A percentile compares a stretch with the other conserved stretches of the same genome.
These are phyloP conservation scores for Marmota monax DNA, from an alignment of 2,113 vertebrate species.

Conservation along the genomic window DNA sequence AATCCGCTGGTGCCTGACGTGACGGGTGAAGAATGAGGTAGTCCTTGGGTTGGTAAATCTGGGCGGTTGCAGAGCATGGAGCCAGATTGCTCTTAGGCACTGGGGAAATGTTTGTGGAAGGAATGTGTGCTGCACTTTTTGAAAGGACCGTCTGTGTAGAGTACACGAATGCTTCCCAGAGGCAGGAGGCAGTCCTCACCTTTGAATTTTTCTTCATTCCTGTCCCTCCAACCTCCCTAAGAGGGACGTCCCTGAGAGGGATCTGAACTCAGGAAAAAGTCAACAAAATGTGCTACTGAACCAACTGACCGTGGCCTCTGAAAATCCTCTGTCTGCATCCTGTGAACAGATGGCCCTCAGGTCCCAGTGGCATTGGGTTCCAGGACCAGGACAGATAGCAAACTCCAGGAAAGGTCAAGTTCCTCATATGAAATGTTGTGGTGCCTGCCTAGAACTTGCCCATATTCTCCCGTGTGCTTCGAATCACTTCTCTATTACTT, in stretches of 20 bases:
- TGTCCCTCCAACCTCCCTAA: no score
- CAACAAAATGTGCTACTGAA: background rate
- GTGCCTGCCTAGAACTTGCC: background rate
- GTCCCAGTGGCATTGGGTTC: no score
- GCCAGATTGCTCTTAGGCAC: no score
- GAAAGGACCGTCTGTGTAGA: background rate
- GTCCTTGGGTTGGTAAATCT: no score
- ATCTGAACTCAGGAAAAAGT: background rate
- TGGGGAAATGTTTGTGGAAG: background rate
- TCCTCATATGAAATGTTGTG: background rate
- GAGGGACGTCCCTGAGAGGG: background rate
- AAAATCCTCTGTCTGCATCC: background rate
- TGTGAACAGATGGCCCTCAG: background rate
- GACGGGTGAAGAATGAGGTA: background rate
- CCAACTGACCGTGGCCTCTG: background rate
- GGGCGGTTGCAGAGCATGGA: fast-evolving
- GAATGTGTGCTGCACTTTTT: background rate
- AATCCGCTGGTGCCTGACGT: fast-evolving
- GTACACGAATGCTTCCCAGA: background rate
- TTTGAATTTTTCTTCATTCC: background rate
- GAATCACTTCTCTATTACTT: background rate
- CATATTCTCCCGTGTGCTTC: no score
- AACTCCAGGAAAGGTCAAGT: background rate
- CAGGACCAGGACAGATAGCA: background rate
- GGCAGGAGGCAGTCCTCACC: background rate